phyloP scores from a whole-genome alignment of 2,888 invertebrate species.

The Agonopterix heracliana region DNA sequence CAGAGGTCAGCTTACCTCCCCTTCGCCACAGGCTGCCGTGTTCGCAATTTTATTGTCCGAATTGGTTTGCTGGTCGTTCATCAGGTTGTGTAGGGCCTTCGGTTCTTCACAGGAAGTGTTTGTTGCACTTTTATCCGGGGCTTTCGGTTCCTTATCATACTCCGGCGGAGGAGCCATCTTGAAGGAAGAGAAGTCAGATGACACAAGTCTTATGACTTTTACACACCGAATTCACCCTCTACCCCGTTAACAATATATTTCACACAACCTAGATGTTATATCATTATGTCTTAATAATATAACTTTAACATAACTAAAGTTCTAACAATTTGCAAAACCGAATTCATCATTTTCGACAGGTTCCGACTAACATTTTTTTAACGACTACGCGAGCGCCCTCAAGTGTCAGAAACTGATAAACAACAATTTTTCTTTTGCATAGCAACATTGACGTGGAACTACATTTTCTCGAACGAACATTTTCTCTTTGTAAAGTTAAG shows the following conservation, averaged over 20 bases:
- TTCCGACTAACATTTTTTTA: conserved; percentile 63
- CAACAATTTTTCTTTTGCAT: conserved; percentile 2
- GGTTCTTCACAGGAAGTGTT: conserved; percentile 63
- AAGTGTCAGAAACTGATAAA: conserved; percentile 17
- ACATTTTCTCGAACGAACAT: too few relatives aligned
- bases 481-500: too few relatives aligned
- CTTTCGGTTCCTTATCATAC: conserved; percentile 85
- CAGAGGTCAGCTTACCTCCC: conserved; percentile 64
- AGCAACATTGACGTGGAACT: not conserved
- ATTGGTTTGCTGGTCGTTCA: conserved; percentile 57
- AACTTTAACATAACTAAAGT: conserved; percentile 55
- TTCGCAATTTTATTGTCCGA: conserved; percentile 55
- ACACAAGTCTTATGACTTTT: conserved; percentile 75
- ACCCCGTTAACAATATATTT: conserved; percentile 40
- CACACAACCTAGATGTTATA: conserved; percentile 54
- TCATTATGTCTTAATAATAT: conserved; percentile 42
- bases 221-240: conserved; percentile 59
- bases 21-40: conserved; percentile 47
- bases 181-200: conserved; percentile 76
- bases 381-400: conserved; percentile 47
- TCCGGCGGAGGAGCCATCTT: conserved; percentile 88
- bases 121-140: conserved; percentile 80
- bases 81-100: conserved; percentile 58
- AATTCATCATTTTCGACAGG: conserved; percentile 68
- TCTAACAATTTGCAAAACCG: conserved; percentile 56